Conservation (phyloP, 2,113 vertebrate genomes). For the Nannobrachium achirus region DNA sequence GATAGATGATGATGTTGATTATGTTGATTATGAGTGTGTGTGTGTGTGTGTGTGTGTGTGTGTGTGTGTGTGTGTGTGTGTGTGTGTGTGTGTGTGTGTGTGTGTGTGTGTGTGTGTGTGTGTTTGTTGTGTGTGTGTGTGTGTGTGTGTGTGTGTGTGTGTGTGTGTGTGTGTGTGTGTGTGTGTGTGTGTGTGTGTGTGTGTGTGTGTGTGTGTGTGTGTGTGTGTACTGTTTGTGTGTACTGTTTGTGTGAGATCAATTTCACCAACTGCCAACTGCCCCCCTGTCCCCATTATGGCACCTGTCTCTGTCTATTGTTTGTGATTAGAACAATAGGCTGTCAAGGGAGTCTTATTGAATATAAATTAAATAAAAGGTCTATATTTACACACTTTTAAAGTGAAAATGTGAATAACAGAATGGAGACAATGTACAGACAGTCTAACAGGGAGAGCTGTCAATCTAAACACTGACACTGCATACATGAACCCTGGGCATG, state of each 20-base stretch:
- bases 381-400: too few relatives aligned
- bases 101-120: constrained; percentile 1
- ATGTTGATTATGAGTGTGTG: constrained; percentile 64
- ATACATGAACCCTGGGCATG: too few relatives aligned
- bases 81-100: constrained; percentile 15
- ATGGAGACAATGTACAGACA: too few relatives aligned
- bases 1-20: constrained; percentile 33
- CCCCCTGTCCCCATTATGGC: constrained; percentile 44
- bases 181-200: neutral
- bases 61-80: constrained; percentile 16
- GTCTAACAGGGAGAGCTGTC: too few relatives aligned
- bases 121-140: neutral
- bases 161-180: constrained; percentile 14
- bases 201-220: neutral
- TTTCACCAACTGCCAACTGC: constrained; percentile 58
- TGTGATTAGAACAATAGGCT: constrained; percentile 24
- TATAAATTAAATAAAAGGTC: neutral
- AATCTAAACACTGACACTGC: too few relatives aligned
- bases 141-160: neutral
- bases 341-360: neutral
- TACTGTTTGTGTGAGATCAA: constrained; percentile 18
- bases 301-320: constrained; percentile 57
- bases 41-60: neutral
- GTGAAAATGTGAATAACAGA: too few relatives aligned
- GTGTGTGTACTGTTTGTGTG: neutral